Conservation (phyloP, 2,797 vertebrate species). For the Antennarius maculatus region DNA sequence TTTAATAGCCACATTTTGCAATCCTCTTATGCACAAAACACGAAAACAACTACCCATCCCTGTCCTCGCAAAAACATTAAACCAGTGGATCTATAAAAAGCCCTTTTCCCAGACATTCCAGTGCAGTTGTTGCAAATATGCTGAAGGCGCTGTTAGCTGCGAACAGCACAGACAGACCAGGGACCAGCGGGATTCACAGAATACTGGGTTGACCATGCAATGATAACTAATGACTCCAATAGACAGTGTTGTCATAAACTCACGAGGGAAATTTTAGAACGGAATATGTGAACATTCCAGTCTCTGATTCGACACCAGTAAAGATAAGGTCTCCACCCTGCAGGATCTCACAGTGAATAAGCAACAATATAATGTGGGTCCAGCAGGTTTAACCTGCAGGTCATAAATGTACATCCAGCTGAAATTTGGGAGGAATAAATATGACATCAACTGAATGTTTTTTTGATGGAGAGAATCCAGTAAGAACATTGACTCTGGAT, state of each 20-base stretch:
- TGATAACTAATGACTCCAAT: constrained; percentile 25
- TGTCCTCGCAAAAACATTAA: constrained; percentile 53
- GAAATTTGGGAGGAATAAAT: background rate
- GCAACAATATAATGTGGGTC: constrained; percentile 4
- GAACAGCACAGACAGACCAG: constrained; percentile 22
- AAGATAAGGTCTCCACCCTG: background rate
- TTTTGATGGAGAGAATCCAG: background rate
- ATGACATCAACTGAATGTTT: background rate
- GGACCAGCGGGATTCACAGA: constrained; percentile 47
- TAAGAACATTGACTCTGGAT: background rate
- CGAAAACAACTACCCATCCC: constrained; percentile 64
- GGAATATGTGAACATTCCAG: constrained; percentile 14
- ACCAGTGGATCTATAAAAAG: constrained; percentile 76
- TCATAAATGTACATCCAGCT: background rate
- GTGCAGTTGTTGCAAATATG: constrained; percentile 57
- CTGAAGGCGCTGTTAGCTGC: constrained; percentile 43
- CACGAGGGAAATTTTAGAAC: constrained; percentile 43
- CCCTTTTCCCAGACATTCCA: constrained; percentile 77
- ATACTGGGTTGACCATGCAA: constrained; percentile 32
- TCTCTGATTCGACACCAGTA: constrained; percentile 4
- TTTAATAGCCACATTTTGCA: constrained; percentile 68
- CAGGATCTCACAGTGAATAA: constrained; percentile 10
- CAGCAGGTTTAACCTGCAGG: constrained; percentile 3
- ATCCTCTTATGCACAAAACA: constrained; percentile 71
- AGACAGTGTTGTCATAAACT: constrained; percentile 43